phyloP scores from a whole-genome alignment of 2,888 invertebrate genomes.

The Drosophila bunnanda region DNA sequence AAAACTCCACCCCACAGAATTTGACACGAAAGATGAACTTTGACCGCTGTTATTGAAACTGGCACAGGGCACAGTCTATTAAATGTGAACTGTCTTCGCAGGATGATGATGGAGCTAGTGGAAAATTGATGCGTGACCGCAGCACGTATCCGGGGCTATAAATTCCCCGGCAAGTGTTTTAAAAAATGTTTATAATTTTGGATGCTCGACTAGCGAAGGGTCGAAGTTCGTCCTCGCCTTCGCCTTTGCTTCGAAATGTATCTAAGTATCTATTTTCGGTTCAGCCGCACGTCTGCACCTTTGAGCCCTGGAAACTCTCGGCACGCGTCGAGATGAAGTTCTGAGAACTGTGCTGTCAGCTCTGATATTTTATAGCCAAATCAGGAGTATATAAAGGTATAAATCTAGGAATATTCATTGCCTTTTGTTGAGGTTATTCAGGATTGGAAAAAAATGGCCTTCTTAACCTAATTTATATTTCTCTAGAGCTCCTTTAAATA shows the following conservation, averaged over 20 bases:
- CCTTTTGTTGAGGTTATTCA: neutral
- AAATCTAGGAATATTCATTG: neutral
- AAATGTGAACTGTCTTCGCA: constrained; percentile 51
- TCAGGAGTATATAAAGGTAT: neutral
- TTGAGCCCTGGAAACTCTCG: constrained; percentile 57
- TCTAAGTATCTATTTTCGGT: constrained; percentile 45
- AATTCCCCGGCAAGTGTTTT: constrained; percentile 75
- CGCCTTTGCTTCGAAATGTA: constrained; percentile 9
- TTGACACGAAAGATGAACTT: constrained; percentile 7
- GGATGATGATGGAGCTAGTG: constrained; percentile 14
- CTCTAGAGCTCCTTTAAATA: neutral
- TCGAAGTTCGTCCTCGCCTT: constrained; percentile 37
- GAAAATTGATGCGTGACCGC: constrained; percentile 75
- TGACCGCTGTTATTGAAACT: constrained; percentile 39
- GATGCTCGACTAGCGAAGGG: constrained; percentile 39
- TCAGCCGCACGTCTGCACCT: constrained; percentile 71
- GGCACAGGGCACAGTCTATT: constrained; percentile 64
- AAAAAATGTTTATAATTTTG: constrained; percentile 79
- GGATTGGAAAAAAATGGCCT: neutral
- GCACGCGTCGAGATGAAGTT: constrained; percentile 53
- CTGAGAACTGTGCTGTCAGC: neutral
- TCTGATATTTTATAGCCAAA: neutral
- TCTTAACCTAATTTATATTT: neutral
- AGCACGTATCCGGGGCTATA: constrained; percentile 73
- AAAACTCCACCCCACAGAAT: constrained; percentile 2